Evolutionary conservation across 1,140 invertebrate genomes (phyloP).

Genomic region (Ceratoteleas bidentatus): DNA sequence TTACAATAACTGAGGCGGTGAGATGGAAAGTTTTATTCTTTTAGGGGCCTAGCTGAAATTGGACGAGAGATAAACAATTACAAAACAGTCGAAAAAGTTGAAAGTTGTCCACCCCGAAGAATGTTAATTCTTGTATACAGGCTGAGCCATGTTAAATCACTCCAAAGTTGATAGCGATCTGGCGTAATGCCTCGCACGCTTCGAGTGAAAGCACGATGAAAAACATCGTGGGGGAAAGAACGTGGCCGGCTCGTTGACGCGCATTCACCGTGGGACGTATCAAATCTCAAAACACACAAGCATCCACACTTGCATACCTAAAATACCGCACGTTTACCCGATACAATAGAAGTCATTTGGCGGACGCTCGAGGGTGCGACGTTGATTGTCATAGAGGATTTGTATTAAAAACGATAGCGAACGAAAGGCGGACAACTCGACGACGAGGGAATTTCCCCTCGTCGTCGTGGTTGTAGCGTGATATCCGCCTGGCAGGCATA

Average conservation of each 20-base stretch:
- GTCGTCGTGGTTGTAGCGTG: constrained; percentile 18
- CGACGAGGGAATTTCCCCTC: constrained; percentile 32
- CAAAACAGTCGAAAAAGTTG: background rate
- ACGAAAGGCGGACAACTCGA: constrained; percentile 32
- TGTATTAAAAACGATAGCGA: constrained; percentile 45
- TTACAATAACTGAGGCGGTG: no score
- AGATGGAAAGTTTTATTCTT: no score
- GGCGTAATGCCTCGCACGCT: constrained; percentile 61
- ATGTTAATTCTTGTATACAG: constrained; percentile 35
- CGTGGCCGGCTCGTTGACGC: constrained; percentile 50
- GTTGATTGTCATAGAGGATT: constrained; percentile 46
- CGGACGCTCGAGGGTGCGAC: constrained; percentile 43
- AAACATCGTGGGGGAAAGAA: constrained; percentile 23
- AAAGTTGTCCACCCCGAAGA: constrained; percentile 8
- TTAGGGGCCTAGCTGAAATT: background rate
- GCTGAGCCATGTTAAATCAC: constrained; percentile 59
- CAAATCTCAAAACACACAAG: constrained; percentile 64
- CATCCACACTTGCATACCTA: constrained; percentile 63
- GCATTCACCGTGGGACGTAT: constrained; percentile 55
- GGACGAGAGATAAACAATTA: background rate
- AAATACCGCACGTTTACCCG: constrained; percentile 66
- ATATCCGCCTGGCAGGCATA: constrained; percentile 61
- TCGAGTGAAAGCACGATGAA: constrained; percentile 37
- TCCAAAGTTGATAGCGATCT: constrained; percentile 57
- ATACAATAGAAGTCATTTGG: constrained; percentile 66